Conservation (phyloP, 2,888 invertebrate genomes). For the Adineta ricciae region DNA sequence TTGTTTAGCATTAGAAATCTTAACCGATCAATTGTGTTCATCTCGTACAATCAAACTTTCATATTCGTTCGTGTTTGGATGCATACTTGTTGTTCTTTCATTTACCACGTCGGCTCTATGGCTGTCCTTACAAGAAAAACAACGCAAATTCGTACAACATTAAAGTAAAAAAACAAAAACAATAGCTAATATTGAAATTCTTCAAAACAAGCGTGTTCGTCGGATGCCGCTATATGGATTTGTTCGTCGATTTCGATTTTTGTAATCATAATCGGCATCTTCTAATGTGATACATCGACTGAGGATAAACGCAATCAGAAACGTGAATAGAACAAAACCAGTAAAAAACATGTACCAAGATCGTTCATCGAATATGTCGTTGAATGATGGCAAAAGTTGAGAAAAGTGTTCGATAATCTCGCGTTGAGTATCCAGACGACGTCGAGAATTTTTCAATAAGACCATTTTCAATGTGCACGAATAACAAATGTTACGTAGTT, state of each 20-base stretch:
- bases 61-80: background rate
- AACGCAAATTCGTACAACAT: background rate
- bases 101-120: background rate
- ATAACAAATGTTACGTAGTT: background rate
- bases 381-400: conserved; percentile 29
- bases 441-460: background rate
- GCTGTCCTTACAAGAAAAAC: conserved; percentile 13
- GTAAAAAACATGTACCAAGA: conserved; percentile 31
- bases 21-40: background rate
- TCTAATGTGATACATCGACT: background rate
- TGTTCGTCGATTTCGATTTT: background rate
- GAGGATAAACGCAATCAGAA: conserved; percentile 28
- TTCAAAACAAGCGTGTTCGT: background rate
- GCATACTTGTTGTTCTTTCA: background rate
- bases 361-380: conserved; percentile 29
- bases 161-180: background rate
- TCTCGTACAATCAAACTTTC: background rate
- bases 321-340: conserved; percentile 10
- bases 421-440: conserved; percentile 26
- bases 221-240: too few relatives aligned
- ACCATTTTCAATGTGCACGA: background rate
- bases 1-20: background rate
- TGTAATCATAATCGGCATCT: background rate
- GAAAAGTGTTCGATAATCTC: conserved; percentile 31
- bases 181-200: background rate